Percentiles rank a stretch among this genome's conserved stretches.
Conservation (phyloP, 37 sponge, comb jelly and placozoan species). For the Haliclona indistincta region DNA sequence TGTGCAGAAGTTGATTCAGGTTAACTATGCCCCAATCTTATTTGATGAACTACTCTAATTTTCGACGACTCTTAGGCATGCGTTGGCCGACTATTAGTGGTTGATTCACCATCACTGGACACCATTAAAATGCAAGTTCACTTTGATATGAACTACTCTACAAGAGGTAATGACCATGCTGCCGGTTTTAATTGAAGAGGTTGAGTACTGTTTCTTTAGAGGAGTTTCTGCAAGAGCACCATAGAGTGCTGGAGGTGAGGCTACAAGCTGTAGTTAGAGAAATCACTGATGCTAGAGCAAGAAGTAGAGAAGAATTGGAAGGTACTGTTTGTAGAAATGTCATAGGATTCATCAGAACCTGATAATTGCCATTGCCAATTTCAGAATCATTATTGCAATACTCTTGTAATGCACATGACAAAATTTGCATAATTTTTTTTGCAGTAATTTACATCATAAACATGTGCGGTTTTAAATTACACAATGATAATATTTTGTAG, state of each 20-base stretch:
- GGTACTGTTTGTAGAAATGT: slow-evolving; percentile 52
- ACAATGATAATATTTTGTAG: too few relatives aligned
- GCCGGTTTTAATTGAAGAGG: too few relatives aligned
- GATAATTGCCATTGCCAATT: too few relatives aligned
- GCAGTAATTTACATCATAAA: too few relatives aligned
- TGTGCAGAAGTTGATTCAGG: slow-evolving; percentile 92
- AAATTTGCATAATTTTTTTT: too few relatives aligned
- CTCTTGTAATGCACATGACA: too few relatives aligned
- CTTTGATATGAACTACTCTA: slow-evolving; percentile 98
- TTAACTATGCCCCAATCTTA: not conserved
- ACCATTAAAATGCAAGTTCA: slow-evolving; percentile 98
- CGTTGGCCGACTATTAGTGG: slow-evolving; percentile 74
- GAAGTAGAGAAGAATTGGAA: slow-evolving; percentile 95
- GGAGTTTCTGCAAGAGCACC: slow-evolving; percentile 93
- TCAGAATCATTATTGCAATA: too few relatives aligned
- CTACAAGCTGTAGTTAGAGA: slow-evolving; percentile 85
- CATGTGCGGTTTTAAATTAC: too few relatives aligned
- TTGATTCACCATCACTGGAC: slow-evolving; percentile 85
- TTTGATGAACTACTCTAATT: not conserved
- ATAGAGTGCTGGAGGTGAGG: slow-evolving; percentile 76
- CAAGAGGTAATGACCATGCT: slow-evolving; percentile 66
- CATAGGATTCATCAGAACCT: too few relatives aligned
- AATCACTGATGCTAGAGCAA: slow-evolving; percentile 91
- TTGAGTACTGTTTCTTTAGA: slow-evolving; percentile 42
- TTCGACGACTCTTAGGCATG: slow-evolving; percentile 54